Evolutionary conservation across 2,888 invertebrate genomes (phyloP), one percentile per base, ranked within the genome.

Genomic region (Hofmannophila pseudospretella): DNA sequence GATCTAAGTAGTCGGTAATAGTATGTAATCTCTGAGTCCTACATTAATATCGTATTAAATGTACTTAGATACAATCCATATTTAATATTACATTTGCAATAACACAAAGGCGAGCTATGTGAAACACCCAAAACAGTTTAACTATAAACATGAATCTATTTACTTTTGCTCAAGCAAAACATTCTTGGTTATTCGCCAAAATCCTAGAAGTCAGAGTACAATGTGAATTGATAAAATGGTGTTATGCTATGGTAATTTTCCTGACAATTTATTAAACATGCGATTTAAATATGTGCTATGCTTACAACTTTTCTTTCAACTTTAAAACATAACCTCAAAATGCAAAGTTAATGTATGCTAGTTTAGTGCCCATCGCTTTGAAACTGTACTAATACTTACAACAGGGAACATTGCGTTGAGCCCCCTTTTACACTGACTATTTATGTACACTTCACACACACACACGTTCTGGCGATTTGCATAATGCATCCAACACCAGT

Each of bases 321-420:
- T 58, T 58, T 55, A 49, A 53, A 58, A 79, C 75, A 79, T 85
- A 85, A 85, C 84, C 85, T 85, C 78, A 79, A 84, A 84, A 74
- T 66, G 39, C 48, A 55, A 52, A 49, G n/a, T n/a, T n/a, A n/a
- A n/a, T n/a, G n/a, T n/a, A n/a, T n/a, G n/a, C n/a, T n/a, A n/a
- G n/a, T n/a, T n/a, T n/a, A n/a, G n/a, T n/a, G n/a, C n/a, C n/a
- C n/a, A n/a, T n/a, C n/a, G n/a, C n/a, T n/a, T n/a, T n/a, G n/a
- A n/a, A n/a, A n/a, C n/a, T n/a, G n/a, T n/a, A n/a, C n/a, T n/a
- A n/a, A 61, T 41, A 41, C 82, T 85, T 67, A 85, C 84, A 73
- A 72, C 67, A 62, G 63, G 66, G 62, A 79, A 68, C 79, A 78
- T 79, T 72, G 69, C 73, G 67, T 65, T 63, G 69, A 74, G 63